Base-by-base conservation (phyloP, 1,140 invertebrate genomes). In the Drosophila murphyi region DNA sequence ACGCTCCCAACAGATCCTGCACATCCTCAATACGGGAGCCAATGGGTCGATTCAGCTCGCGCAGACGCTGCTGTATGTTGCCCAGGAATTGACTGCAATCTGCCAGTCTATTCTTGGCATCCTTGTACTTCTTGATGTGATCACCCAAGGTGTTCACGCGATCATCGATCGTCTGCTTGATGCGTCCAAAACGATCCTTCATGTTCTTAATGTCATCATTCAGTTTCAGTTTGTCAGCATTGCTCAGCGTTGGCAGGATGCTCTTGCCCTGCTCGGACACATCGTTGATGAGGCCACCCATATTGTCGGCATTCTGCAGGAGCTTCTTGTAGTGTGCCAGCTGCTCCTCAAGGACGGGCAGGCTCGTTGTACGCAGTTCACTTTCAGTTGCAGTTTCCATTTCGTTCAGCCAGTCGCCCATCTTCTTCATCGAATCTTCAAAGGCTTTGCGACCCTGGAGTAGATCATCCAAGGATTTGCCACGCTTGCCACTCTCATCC, bases 1-100 rank as follows among this genome's bases (percentile, higher is more conserved):
- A 97, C 29, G 95, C 94, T 31, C 94, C 94, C 20, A 97, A 93
- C 85, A 97, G 94, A 10, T 95, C 95, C 92, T 97, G 95, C 0
- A 97, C 96, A 85, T 97, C 97, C 91, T 97, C 97, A 3, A 96
- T 95, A 85, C 95, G 96, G 3, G 95, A 95, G 10, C 98, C 97
- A 60, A 98, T 95, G 2, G 97, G 97, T 91, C 96, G 96, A 80
- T 96, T 97, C 0, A 98, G 93, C 54, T 96, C 95, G 76, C 97
- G 96, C 1, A 98, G 92, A 88, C 98, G 96, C 59, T 95, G 95
- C 90, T 98, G 96, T 31, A 98, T 96, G 62, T 95, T 94, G 41
- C 95, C 95, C 80, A 98, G 94, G 78, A 97, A 96, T 79, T 96
- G 94, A n/a, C 96, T 94, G 50, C 96, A 96, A 79, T 97, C 96